A percentile compares a stretch with the other conserved stretches of the same genome.
Evolutionary conservation across 1,140 invertebrate species (phyloP).

Genomic region (Luehdorfia chinensis): DNA sequence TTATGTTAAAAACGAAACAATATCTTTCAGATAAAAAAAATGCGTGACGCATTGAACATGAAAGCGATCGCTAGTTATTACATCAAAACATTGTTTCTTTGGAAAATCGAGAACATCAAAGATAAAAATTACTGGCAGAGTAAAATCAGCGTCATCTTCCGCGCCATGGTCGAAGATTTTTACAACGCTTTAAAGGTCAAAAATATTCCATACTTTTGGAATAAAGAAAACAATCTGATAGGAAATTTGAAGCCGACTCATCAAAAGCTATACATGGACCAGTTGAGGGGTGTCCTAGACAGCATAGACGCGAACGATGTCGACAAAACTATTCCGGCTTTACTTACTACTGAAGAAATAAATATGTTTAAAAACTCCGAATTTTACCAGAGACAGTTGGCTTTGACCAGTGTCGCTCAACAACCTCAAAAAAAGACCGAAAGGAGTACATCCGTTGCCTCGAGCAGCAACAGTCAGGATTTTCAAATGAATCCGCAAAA

Average conservation of each 20-base stretch:
- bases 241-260: constrained; percentile 31
- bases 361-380: constrained; percentile 39
- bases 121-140: constrained; percentile 60
- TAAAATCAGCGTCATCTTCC: constrained; percentile 59
- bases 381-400: constrained; percentile 28
- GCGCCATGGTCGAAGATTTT: constrained; percentile 63
- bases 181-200: constrained; percentile 42
- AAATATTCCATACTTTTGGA: constrained; percentile 74
- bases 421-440: background rate
- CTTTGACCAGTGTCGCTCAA: no score
- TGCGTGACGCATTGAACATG: constrained; percentile 62
- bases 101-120: constrained; percentile 41
- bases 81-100: constrained; percentile 75
- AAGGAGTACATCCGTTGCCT: background rate
- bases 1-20: no score
- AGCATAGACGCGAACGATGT: constrained; percentile 38
- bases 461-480: background rate
- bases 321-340: constrained; percentile 29
- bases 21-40: constrained; percentile 66
- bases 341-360: constrained; percentile 39
- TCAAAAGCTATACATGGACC: constrained; percentile 36
- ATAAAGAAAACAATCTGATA: constrained; percentile 63
- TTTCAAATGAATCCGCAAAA: no score
- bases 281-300: constrained; percentile 39
- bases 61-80: constrained; percentile 73